Conservation (phyloP, 1,140 invertebrate species). For the Argopecten irradians region DNA sequence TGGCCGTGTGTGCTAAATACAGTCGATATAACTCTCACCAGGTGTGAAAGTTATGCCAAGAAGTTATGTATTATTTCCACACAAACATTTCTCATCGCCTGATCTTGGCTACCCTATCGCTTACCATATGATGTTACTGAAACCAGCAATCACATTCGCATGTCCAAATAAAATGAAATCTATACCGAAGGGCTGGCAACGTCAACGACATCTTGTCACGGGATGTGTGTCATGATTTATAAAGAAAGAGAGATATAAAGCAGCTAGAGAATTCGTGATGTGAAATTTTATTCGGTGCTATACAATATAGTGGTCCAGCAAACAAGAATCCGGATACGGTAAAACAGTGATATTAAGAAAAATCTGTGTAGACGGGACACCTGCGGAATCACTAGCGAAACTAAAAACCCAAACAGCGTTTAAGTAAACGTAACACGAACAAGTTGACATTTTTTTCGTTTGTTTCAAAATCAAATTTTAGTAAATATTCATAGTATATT, state of each 20-base stretch:
- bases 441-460: too few relatives aligned
- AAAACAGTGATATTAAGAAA: background rate
- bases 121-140: slow-evolving; percentile 8
- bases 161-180: background rate
- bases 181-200: background rate
- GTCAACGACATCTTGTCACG: slow-evolving; percentile 5
- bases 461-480: too few relatives aligned
- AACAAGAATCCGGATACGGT: background rate
- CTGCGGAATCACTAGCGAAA: background rate
- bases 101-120: background rate
- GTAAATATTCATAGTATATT: too few relatives aligned
- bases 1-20: background rate
- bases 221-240: background rate
- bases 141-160: background rate
- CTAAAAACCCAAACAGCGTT: background rate
- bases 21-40: background rate
- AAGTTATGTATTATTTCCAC: background rate
- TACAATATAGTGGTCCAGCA: background rate
- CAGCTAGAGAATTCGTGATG: background rate
- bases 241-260: background rate
- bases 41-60: slow-evolving; percentile 20
- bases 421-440: too few relatives aligned
- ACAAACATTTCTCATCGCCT: slow-evolving; percentile 15
- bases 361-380: background rate
- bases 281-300: background rate